Evolutionary conservation across 64 coral and sea anemone genomes (phyloP).

Genomic region (Hydrozoanthus tunicans): DNA sequence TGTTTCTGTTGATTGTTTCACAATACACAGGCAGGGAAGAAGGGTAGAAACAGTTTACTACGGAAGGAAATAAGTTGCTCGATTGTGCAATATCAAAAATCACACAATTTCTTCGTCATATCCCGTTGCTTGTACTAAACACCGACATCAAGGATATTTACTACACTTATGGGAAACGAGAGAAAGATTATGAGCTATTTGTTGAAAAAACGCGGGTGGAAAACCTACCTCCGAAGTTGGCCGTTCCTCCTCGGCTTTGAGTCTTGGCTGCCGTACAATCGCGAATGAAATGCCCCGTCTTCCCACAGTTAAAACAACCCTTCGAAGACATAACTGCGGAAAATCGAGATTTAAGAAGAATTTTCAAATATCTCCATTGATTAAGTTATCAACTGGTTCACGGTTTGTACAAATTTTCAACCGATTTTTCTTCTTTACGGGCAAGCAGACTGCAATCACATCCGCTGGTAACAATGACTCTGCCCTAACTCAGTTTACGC

Average conservation of each 20-base stretch:
- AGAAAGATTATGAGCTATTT: background rate
- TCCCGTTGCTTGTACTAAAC: background rate
- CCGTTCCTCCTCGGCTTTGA: background rate
- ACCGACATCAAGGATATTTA: no score
- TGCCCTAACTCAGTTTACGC: background rate
- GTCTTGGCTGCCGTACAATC: constrained; percentile 16
- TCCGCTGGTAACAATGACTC: background rate
- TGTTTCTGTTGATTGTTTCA: constrained; percentile 7
- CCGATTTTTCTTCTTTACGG: background rate
- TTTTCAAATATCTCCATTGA: background rate
- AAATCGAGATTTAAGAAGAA: background rate
- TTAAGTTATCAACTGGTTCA: background rate
- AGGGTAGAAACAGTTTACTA: background rate
- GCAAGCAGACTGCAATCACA: background rate
- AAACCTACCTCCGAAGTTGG: constrained; percentile 45
- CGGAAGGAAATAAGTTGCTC: background rate
- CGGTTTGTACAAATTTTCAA: background rate
- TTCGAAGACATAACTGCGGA: constrained; percentile 46
- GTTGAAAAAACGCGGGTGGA: background rate
- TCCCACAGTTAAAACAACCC: constrained; percentile 54
- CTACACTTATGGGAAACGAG: no score
- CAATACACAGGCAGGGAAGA: background rate
- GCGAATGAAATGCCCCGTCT: constrained; percentile 42
- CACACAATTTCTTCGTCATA: background rate
- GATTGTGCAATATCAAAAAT: constrained; percentile 35